Conservation (phyloP, 2,797 vertebrate genomes). For the Danionella dracula region DNA sequence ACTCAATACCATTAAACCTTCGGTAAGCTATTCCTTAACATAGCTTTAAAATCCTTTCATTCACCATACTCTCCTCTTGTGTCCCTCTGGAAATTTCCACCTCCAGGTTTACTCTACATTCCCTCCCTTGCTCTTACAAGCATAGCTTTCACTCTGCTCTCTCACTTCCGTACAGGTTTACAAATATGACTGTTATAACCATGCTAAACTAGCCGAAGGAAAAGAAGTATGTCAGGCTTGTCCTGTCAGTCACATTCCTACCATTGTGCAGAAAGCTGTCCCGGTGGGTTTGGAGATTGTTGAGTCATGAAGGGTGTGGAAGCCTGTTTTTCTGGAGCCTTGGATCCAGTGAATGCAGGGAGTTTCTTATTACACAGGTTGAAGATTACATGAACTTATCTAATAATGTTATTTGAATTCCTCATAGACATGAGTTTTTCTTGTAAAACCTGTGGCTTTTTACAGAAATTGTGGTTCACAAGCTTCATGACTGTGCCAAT, state of each 20-base stretch:
- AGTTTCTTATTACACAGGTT: background rate
- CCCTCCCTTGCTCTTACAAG: background rate
- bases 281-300: background rate
- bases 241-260: slow-evolving; percentile 47
- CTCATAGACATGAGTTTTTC: too few species aligned
- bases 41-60: too few species aligned
- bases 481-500: background rate
- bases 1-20: too few species aligned
- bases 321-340: slow-evolving; percentile 26
- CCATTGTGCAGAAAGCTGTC: slow-evolving; percentile 40
- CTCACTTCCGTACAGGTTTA: background rate
- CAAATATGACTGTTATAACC: background rate
- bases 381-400: too few species aligned
- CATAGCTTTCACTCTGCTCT: background rate
- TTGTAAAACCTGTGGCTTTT: background rate
- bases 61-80: too few species aligned
- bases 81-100: background rate
- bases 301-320: slow-evolving; percentile 1
- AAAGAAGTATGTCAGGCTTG: slow-evolving; percentile 3
- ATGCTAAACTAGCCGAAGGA: background rate
- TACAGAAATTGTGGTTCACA: background rate
- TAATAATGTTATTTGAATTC: too few species aligned
- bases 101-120: background rate
- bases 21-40: too few species aligned
- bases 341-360: background rate